phyloP scores from a whole-genome alignment of 2,888 invertebrate species.

The Microctonus hyperodae region DNA sequence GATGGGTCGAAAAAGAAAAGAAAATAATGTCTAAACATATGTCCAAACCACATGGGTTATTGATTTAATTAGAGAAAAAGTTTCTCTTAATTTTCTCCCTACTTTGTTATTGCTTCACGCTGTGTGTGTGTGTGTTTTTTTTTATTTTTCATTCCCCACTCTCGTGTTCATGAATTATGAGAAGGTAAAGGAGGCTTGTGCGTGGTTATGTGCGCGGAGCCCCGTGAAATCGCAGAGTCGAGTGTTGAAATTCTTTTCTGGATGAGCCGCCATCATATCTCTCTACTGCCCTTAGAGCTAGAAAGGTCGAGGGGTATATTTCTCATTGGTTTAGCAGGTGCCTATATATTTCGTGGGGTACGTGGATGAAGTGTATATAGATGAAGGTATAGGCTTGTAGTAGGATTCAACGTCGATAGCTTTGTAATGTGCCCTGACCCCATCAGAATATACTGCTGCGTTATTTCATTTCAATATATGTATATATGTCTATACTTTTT shows the following conservation, averaged over 20 bases:
- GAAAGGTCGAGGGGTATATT: constrained; percentile 13
- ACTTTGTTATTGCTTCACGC: neutral
- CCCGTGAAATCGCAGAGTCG: constrained; percentile 21
- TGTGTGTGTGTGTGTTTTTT: neutral
- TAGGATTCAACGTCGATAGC: constrained; percentile 42
- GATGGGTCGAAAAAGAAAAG: too few relatives aligned
- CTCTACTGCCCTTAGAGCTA: neutral
- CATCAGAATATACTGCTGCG: constrained; percentile 8
- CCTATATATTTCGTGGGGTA: constrained; percentile 34
- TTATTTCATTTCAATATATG: neutral
- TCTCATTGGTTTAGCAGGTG: constrained; percentile 36
- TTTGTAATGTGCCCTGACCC: constrained; percentile 43
- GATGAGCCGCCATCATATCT: neutral
- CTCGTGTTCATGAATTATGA: neutral
- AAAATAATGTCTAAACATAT: neutral
- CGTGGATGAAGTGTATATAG: constrained; percentile 45
- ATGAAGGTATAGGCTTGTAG: constrained; percentile 29
- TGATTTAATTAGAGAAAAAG: neutral
- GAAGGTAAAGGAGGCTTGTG: neutral
- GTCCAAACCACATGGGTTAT: neutral
- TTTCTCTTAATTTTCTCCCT: neutral
- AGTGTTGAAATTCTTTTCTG: constrained; percentile 7
- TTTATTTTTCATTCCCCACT: neutral
- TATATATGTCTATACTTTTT: neutral
- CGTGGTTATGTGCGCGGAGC: neutral